A percentile compares a stretch with the other conserved stretches of the same genome.
These are phyloP conservation scores for Leuciscus idus DNA, from an alignment of 2,113 vertebrate species.

Conservation along the genomic window DNA sequence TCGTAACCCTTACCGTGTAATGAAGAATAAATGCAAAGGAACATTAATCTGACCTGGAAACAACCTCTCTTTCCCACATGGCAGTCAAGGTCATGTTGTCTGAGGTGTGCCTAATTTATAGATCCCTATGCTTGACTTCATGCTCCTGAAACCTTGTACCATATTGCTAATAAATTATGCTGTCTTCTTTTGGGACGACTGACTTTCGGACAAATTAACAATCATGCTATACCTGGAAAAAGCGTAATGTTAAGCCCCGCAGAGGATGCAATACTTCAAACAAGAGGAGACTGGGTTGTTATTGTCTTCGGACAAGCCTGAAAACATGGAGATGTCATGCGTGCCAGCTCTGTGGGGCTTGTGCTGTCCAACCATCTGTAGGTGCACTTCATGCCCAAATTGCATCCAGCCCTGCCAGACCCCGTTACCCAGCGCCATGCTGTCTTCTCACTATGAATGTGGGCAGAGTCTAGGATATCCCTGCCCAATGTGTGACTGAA, in stretches of 20 bases:
- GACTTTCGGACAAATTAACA: not conserved
- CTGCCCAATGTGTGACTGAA: conserved; percentile 38
- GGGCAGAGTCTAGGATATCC: conserved; percentile 47
- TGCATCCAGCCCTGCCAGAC: conserved; percentile 50
- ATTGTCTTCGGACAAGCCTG: conserved; percentile 29
- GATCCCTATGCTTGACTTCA: not conserved
- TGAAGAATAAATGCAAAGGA: not conserved
- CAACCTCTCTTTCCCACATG: not conserved
- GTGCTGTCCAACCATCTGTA: conserved; percentile 48
- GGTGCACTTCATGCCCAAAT: conserved; percentile 43
- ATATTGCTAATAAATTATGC: not conserved
- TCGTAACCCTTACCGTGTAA: not conserved
- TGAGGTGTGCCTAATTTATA: not conserved
- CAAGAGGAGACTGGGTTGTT: not conserved
- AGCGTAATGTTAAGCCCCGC: not conserved
- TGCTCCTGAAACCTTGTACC: not conserved
- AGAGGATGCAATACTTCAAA: not conserved
- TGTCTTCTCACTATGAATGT: conserved; percentile 41
- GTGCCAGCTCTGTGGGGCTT: conserved; percentile 26
- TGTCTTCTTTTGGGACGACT: not conserved
- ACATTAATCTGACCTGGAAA: not conserved
- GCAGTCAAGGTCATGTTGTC: not conserved
- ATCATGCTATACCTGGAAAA: not conserved
- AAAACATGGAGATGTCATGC: conserved; percentile 21
- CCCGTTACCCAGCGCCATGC: conserved; percentile 43